A percentile compares a stretch with the other conserved stretches of the same genome.
phyloP scores from a whole-genome alignment of 2,113 vertebrate species.

The Alouatta palliata region DNA sequence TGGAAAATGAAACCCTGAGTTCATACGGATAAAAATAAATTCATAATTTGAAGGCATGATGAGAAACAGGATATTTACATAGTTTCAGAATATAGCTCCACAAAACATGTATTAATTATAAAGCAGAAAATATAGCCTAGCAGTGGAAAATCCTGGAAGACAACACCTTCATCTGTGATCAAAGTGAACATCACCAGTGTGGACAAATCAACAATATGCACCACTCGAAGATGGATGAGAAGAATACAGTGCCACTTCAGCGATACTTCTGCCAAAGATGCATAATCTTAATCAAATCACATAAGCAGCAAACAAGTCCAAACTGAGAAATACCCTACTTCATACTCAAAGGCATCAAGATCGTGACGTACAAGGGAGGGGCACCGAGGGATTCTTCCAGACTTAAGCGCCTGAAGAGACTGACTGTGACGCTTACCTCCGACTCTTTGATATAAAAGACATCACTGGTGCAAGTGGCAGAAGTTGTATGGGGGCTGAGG shows the following conservation, averaged over 20 bases:
- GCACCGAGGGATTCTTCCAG: not conserved
- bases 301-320: not conserved
- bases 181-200: not conserved
- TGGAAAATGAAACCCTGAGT: not conserved
- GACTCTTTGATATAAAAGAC: not conserved
- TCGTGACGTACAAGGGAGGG: not conserved
- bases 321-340: too few relatives aligned
- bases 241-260: not conserved
- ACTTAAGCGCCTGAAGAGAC: not conserved
- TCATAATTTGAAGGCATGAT: not conserved
- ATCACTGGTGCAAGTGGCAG: not conserved
- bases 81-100: not conserved
- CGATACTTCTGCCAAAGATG: not conserved
- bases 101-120: not conserved
- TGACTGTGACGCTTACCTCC: not conserved
- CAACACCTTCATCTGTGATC: not conserved
- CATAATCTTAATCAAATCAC: too few relatives aligned
- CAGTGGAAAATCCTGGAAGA: not conserved
- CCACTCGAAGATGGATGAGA: not conserved
- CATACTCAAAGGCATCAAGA: not conserved
- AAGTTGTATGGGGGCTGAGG: not conserved
- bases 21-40: not conserved
- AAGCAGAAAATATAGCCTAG: not conserved
- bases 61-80: not conserved
- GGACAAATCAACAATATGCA: not conserved